phyloP scores from a whole-genome alignment of 2,797 vertebrate species.

The Delichon dasypus region DNA sequence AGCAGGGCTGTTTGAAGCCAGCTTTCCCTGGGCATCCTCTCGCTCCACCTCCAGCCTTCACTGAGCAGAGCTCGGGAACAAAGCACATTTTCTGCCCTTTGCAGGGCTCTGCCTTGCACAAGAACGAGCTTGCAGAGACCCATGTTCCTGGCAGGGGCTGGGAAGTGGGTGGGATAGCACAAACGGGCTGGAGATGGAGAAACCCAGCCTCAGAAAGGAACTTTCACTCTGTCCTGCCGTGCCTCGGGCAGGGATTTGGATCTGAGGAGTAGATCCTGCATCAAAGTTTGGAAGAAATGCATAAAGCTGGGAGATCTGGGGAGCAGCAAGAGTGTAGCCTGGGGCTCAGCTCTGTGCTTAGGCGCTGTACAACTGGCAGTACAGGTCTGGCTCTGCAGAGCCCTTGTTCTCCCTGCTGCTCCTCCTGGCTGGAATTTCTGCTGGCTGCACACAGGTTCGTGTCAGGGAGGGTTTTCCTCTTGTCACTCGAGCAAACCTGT shows the following conservation, averaged over 20 bases:
- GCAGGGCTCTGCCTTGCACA: conserved; percentile 38
- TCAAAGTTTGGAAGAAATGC: conserved; percentile 57
- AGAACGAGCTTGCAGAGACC: conserved; percentile 40
- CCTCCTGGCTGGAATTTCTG: not conserved
- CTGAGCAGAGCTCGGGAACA: not conserved
- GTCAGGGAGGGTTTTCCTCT: not conserved
- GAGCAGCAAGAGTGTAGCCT: conserved; percentile 52
- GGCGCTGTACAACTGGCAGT: not conserved
- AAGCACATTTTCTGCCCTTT: not conserved
- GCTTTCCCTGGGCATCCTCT: not conserved
- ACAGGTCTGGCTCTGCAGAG: conserved; percentile 14
- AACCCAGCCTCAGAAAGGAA: conserved; percentile 29
- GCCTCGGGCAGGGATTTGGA: conserved; percentile 49
- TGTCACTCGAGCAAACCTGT: not conserved
- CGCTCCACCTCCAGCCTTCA: not conserved
- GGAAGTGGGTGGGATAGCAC: conserved; percentile 9
- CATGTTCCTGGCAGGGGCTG: conserved; percentile 28
- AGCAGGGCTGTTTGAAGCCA: not conserved
- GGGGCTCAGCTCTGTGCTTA: not conserved
- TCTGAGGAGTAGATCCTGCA: conserved; percentile 18
- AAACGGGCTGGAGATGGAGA: not conserved
- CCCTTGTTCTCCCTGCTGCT: not conserved
- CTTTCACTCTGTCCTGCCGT: not conserved
- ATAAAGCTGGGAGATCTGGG: not conserved
- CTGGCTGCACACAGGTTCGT: not conserved